Evolutionary conservation across 2,113 vertebrate species (phyloP), one percentile per base, ranked within the genome.

Genomic region (Ciconia stormi): DNA sequence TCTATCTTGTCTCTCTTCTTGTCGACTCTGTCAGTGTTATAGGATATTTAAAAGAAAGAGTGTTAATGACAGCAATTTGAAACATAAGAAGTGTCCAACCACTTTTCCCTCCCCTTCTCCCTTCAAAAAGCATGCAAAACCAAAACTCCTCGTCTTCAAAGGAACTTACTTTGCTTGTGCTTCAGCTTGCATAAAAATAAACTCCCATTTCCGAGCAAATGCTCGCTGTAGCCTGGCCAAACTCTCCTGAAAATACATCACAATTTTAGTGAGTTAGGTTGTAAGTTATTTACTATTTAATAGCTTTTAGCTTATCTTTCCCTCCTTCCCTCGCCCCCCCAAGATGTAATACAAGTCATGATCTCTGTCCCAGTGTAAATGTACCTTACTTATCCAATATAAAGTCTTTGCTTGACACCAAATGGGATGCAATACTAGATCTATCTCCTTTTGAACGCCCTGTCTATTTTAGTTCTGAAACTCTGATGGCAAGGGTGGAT

Each of bases 181-280:
- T 98, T 99, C 99, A 97, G 99, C 99, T 99, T 99, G 99, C 99
- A 99, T 99, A 98, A 99, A 99, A 97, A 99, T 99, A 98, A 99
- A 99, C 95, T 99, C 99, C 99, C 99, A 99, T 96, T 99, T 99
- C 94, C 99, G 98, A 96, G 99, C 99, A 95, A 99, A 99, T 36
- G 99, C 99, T 98, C 99, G 98, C 97, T 99, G 99, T 98, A 99
- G 98, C 97, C 99, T 98, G 78, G 99, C 99, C 98, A 99, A 98
- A 98, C 99, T 99, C 95, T 99, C 99, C 99, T 99, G 98, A 97
- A 98, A 97, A 97, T 2, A 97, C 16, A 96, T 16, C 52, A 90
- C 26, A 84, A 42, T 72, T 91, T 93, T 95, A 70, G 78, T 82
- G 22, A 27, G 50, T 84, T 94, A 91, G 21, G 22, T 50, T 89